A percentile compares a stretch with the other conserved stretches of the same genome.
These are phyloP conservation scores for Eriosoma lanigerum DNA, from an alignment of 1,140 invertebrate genomes.

Conservation along the genomic window DNA sequence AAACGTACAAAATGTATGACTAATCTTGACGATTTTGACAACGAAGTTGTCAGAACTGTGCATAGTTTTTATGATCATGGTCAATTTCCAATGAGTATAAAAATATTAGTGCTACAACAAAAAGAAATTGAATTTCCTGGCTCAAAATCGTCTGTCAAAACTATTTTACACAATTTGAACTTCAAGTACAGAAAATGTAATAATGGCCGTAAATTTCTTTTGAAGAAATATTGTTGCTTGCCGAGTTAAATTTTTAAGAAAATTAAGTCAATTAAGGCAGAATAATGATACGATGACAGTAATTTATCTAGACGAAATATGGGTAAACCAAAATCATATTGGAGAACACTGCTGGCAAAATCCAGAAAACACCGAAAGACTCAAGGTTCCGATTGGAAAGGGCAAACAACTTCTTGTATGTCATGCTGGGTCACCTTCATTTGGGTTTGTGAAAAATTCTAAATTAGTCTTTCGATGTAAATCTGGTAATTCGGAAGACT, in stretches of 20 bases:
- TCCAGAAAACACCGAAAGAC: neutral
- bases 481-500: too few species aligned
- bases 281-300: constrained; percentile 23
- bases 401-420: too few species aligned
- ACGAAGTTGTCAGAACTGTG: too few species aligned
- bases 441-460: too few species aligned
- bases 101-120: neutral
- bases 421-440: too few species aligned
- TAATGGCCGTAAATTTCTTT: constrained; percentile 28
- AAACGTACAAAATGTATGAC: too few species aligned
- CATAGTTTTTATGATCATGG: too few species aligned
- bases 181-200: constrained; percentile 2
- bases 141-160: neutral
- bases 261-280: neutral
- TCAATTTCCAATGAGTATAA: too few species aligned
- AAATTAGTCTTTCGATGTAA: too few species aligned
- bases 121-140: constrained; percentile 10
- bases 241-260: neutral
- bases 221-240: constrained; percentile 42
- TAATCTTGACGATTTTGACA: too few species aligned
- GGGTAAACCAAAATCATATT: neutral
- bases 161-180: neutral
- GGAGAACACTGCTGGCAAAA: neutral
- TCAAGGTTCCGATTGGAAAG: too few species aligned
- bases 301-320: neutral